A percentile compares a stretch with the other conserved stretches of the same genome.
These are phyloP conservation scores for Microtus pennsylvanicus DNA, from an alignment of 2,113 vertebrate species.

Conservation along the genomic window DNA sequence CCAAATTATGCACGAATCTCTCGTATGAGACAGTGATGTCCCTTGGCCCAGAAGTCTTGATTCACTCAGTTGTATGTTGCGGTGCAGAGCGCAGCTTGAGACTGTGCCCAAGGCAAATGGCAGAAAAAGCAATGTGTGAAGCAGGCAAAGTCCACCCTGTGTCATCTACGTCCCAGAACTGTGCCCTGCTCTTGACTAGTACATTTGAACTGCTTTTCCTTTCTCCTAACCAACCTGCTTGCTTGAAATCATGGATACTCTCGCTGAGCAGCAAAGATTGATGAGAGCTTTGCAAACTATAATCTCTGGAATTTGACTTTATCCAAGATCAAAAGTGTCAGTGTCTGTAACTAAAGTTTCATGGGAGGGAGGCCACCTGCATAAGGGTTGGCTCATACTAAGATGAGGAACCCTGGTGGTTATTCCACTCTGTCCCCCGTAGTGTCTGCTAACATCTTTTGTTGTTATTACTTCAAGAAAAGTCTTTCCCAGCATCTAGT, in stretches of 20 bases:
- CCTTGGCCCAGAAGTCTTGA: neutral
- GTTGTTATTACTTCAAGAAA: neutral
- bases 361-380: neutral
- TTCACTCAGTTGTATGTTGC: neutral
- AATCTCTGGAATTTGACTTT: neutral
- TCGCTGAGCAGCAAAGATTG: neutral
- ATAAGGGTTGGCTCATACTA: neutral
- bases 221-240: neutral
- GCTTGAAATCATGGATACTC: neutral
- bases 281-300: neutral
- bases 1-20: neutral
- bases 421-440: neutral
- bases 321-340: neutral
- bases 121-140: neutral
- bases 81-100: neutral
- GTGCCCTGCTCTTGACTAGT: neutral
- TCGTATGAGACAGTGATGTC: neutral
- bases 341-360: neutral
- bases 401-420: neutral
- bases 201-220: neutral
- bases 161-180: neutral
- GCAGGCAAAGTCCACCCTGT: neutral
- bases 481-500: neutral
- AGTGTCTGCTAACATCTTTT: neutral
- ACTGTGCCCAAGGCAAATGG: neutral